Percentiles rank a stretch among this genome's conserved stretches.
Evolutionary conservation across 2,888 invertebrate species (phyloP).

Genomic region (Himalopsyche anomala): DNA sequence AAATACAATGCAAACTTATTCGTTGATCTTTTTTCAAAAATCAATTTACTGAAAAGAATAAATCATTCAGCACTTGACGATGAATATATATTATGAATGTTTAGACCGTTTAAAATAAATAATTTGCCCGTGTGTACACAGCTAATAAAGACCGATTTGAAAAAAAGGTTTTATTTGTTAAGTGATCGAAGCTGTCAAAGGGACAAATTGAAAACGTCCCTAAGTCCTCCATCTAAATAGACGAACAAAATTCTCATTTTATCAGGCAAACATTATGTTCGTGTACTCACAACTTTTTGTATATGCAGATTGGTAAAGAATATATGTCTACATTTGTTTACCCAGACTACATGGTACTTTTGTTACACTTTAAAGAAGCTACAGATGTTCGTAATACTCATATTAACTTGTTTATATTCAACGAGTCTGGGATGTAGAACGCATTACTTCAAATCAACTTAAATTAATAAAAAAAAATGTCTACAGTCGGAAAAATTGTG

Average conservation of each 20-base stretch:
- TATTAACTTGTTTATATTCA: too few species aligned
- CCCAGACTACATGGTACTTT: background rate
- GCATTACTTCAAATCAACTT: too few species aligned
- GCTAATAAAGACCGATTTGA: slow-evolving; percentile 1
- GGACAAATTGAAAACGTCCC: slow-evolving; percentile 24
- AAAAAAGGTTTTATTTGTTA: slow-evolving; percentile 29
- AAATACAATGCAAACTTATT: too few species aligned
- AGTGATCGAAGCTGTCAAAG: slow-evolving; percentile 10
- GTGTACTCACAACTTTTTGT: background rate
- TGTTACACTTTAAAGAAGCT: background rate
- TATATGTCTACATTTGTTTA: background rate
- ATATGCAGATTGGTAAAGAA: background rate
- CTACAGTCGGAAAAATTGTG: too few species aligned
- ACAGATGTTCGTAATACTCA: too few species aligned
- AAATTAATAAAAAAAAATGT: too few species aligned
- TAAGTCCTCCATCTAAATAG: slow-evolving; percentile 10
- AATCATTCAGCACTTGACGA: too few species aligned
- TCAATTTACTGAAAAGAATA: too few species aligned
- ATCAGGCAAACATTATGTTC: background rate
- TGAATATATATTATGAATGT: too few species aligned
- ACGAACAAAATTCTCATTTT: slow-evolving; percentile 4
- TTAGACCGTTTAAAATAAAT: background rate
- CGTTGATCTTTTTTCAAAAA: too few species aligned
- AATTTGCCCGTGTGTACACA: background rate
- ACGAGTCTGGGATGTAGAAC: too few species aligned